phyloP scores from a whole-genome alignment of 2,888 invertebrate species.

The Drosophila robusta region DNA sequence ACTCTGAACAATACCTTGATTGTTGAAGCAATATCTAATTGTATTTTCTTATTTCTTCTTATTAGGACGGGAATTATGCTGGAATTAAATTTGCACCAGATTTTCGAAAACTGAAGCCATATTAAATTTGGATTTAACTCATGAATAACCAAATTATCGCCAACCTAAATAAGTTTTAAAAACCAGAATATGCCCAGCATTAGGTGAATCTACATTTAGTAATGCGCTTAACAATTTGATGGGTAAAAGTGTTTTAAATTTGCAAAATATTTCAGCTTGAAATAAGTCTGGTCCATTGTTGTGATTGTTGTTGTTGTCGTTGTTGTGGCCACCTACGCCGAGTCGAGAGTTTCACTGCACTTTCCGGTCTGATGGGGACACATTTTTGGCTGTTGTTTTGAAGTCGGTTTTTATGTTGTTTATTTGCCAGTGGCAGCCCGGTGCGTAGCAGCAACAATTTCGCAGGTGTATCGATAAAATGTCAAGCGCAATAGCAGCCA shows the following conservation, averaged over 20 bases:
- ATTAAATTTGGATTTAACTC: too few relatives aligned
- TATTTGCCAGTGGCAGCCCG: slow-evolving; percentile 37
- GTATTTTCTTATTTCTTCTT: too few relatives aligned
- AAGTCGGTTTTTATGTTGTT: slow-evolving; percentile 20
- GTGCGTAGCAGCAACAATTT: slow-evolving; percentile 42
- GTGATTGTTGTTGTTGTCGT: slow-evolving; percentile 6
- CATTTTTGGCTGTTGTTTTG: slow-evolving; percentile 28
- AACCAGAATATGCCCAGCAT: slow-evolving; percentile 1
- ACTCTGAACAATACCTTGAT: background rate
- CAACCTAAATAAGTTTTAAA: background rate
- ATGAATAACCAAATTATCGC: too few relatives aligned
- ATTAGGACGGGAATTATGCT: background rate
- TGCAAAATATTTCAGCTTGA: slow-evolving; percentile 7
- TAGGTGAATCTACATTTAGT: slow-evolving; percentile 1
- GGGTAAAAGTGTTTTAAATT: slow-evolving; percentile 4
- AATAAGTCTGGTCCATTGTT: background rate
- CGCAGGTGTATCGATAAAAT: slow-evolving; percentile 75
- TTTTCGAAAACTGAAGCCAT: too few relatives aligned
- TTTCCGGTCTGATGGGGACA: slow-evolving; percentile 22
- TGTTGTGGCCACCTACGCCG: slow-evolving; percentile 16
- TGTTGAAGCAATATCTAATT: background rate
- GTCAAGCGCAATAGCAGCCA: slow-evolving; percentile 64
- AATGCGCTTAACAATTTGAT: slow-evolving; percentile 7
- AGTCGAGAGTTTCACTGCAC: slow-evolving; percentile 16
- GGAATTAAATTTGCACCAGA: too few relatives aligned